Evolutionary conservation across 2,113 vertebrate genomes (phyloP), one percentile per base, ranked within the genome.

Genomic region (Falco punctatus): DNA sequence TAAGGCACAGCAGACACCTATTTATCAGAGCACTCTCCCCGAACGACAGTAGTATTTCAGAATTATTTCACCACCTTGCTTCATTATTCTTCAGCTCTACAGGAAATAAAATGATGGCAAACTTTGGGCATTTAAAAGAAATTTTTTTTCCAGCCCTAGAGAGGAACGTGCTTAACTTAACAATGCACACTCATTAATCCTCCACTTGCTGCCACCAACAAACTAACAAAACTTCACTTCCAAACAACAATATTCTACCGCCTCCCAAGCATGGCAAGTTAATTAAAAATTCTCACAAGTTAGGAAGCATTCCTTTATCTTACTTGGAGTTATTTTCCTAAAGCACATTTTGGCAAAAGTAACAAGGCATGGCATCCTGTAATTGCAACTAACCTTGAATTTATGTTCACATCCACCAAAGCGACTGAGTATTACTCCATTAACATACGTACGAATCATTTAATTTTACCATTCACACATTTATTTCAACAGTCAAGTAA

Each of bases 71-170:
- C 81, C 84, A 93, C 90, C 91, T 97, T 33, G 13, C 87, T 97
- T 97, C 64, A 49, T 94, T 97, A 88, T 94, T 92, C 90, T 61
- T 75, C 82, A 95, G 94, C 74, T 95, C 93, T 97, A 96, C 89
- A 96, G 93, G 94, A 97, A 95, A 95, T 71, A 96, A 96, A 97
- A 91, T 44, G 42, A 90, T 70, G 4, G 95, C 54, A 0, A 96
- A 93, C 74, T 85, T 90, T 9, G 74, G 83, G 96, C 92, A 90
- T 97, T 97, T 97, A 85, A 97, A 97, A 97, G 73, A 94, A 88
- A 74, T 94, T 94, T 91, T 74, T 95, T 74, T 84, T 17, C 44
- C 83, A 96, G 92, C 67, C 87, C 95, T 46, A 92, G 86, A 94
- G 77, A 89, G 57, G 22, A 79, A 95, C 94, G 55, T 94, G 94